These are phyloP conservation scores for Amblyjoppa fuscipennis DNA, from an alignment of 2,888 invertebrate species.

Conservation along the genomic window DNA sequence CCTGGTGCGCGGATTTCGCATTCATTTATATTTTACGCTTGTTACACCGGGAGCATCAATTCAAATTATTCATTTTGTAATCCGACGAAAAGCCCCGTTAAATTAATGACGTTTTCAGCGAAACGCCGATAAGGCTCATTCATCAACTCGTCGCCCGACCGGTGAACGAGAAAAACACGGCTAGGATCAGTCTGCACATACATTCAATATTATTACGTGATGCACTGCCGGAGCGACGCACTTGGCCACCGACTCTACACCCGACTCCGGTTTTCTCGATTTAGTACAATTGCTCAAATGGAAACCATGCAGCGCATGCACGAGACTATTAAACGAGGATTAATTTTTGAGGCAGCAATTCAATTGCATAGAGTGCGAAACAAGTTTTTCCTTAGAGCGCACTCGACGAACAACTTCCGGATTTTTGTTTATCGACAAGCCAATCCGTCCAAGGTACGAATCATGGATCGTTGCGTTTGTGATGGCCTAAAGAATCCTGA, in stretches of 20 bases:
- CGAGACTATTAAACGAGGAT: neutral
- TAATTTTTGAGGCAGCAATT: neutral
- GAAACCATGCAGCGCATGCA: neutral
- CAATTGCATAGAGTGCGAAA: no score
- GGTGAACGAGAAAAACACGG: conserved; percentile 44
- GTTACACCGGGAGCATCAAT: conserved; percentile 52
- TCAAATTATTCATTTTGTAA: conserved; percentile 62
- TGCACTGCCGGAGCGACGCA: neutral
- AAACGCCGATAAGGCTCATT: conserved; percentile 48
- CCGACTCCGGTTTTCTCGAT: neutral
- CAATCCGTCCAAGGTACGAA: no score
- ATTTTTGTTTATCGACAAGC: no score
- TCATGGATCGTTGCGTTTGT: no score
- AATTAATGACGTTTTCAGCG: conserved; percentile 56
- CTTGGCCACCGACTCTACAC: neutral
- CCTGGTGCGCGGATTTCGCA: neutral
- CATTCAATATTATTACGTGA: conserved; percentile 28
- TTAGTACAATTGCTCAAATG: conserved; percentile 22
- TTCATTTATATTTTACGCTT: conserved; percentile 62
- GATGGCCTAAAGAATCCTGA: no score
- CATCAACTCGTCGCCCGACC: conserved; percentile 49
- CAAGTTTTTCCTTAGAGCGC: no score
- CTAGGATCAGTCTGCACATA: neutral
- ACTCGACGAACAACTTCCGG: no score
- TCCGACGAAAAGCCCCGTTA: conserved; percentile 57